Evolutionary conservation across 1,140 invertebrate species (phyloP).

Genomic region (Dendrolimus kikuchii): DNA sequence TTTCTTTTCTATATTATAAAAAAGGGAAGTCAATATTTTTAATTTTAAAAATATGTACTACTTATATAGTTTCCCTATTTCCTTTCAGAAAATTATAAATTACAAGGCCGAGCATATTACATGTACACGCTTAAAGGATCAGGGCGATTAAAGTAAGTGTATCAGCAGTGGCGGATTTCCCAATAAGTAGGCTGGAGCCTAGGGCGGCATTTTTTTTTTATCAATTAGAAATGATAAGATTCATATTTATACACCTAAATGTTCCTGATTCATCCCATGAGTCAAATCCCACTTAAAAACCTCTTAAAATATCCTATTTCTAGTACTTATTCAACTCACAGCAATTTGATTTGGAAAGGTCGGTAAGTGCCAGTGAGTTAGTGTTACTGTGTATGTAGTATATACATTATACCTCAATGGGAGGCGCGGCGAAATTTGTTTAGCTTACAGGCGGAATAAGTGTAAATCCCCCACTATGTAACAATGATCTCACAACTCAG

Average conservation of each 20-base stretch:
- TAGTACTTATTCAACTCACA: neutral
- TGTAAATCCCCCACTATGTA: no score
- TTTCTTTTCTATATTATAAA: no score
- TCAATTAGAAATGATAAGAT: neutral
- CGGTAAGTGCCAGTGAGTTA: no score
- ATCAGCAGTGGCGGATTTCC: neutral
- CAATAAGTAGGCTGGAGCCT: no score
- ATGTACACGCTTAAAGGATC: slow-evolving; percentile 28
- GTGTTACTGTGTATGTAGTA: no score
- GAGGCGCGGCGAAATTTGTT: no score
- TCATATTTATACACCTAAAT: neutral
- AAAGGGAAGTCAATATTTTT: neutral
- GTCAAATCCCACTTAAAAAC: no score
- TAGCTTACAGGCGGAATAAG: no score
- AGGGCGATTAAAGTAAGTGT: slow-evolving; percentile 31
- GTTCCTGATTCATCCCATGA: neutral
- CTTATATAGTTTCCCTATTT: slow-evolving; percentile 10
- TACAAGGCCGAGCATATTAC: slow-evolving; percentile 28
- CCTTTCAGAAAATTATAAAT: slow-evolving; percentile 30
- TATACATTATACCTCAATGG: no score
- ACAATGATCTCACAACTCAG: no score
- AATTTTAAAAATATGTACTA: neutral
- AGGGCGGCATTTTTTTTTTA: no score
- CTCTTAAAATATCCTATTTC: neutral
- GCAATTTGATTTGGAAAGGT: no score